These are phyloP conservation scores for Centropyge bicolor DNA, from an alignment of 2,797 vertebrate species.

Conservation along the genomic window DNA sequence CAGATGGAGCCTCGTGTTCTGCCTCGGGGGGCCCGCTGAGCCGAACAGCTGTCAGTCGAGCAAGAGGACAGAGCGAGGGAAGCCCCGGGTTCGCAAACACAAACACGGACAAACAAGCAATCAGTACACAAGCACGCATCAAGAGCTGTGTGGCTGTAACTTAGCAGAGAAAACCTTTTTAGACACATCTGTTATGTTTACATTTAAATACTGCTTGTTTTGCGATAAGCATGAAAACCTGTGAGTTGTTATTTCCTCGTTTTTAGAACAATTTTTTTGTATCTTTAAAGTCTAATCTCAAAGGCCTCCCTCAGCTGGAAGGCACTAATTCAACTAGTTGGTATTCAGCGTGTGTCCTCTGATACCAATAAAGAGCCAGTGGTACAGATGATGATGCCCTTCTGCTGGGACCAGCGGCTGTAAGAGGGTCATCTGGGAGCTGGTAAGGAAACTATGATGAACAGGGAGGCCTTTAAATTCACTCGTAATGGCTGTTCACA, in stretches of 20 bases:
- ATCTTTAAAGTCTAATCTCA: neutral
- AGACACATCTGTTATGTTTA: slow-evolving; percentile 18
- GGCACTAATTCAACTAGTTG: neutral
- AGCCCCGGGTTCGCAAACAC: slow-evolving; percentile 59
- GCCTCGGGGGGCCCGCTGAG: slow-evolving; percentile 68
- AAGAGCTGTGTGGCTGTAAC: neutral
- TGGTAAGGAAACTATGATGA: slow-evolving; percentile 48
- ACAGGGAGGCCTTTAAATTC: slow-evolving; percentile 51
- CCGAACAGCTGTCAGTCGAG: slow-evolving; percentile 74
- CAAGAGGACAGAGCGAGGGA: slow-evolving; percentile 39
- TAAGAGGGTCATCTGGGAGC: slow-evolving; percentile 49
- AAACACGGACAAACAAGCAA: slow-evolving; percentile 52
- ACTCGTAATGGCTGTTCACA: slow-evolving; percentile 46
- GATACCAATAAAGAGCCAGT: slow-evolving; percentile 42
- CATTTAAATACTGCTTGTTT: neutral
- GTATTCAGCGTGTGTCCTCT: slow-evolving; percentile 23
- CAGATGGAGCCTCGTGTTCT: slow-evolving; percentile 70
- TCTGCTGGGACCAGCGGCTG: slow-evolving; percentile 45
- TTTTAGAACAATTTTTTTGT: neutral
- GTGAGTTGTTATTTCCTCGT: neutral
- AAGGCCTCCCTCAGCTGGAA: slow-evolving; percentile 1
- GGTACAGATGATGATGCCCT: slow-evolving; percentile 28
- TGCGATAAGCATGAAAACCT: neutral
- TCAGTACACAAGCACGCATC: slow-evolving; percentile 2
- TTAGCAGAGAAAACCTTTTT: neutral